Evolutionary conservation across 2,797 vertebrate species (phyloP), one percentile per base, ranked within the genome.

Genomic region (Carduelis carduelis): DNA sequence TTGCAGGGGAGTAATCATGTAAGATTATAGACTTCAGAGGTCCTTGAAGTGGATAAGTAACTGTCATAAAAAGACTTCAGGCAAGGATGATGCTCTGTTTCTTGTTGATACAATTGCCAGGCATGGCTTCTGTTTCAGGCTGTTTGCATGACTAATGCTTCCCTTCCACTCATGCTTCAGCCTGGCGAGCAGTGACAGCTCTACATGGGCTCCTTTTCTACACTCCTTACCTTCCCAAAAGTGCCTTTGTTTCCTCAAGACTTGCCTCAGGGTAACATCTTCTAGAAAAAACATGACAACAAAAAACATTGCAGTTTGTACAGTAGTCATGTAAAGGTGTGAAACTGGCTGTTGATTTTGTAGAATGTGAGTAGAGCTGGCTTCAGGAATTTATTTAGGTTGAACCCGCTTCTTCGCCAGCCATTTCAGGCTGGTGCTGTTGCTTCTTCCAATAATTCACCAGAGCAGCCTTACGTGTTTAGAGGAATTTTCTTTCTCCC

Each of bases 21-120:
- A 80, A 65, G 85, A 90, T 91, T 78, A 78, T 27, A 69, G 55
- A 76, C 90, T 87, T 93, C 85, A 82, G 71, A 91, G 20, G 53
- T 87, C 91, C 91, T 92, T 87, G 85, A 85, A 94, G 59, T 74
- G 8, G 21, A 11, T 92, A 91, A 90, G 53, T 68, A 81, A 78
- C 55, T 88, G 50, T 91, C 85, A 59, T 82, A 79, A 79, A 90
- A 88, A 32, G 61, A 83, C 35, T 91, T 83, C 21, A 78, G 72
- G 61, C 34, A 3, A 74, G 68, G 69, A 78, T 47, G 68, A n/a
- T 64, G 74, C 39, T 91, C 76, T 95, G 30, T 83, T 91, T 95
- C 82, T 95, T 34, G 14, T 90, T 86, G 91, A 60, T 95, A 34
- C 61, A 28, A 1, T 83, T 86, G 69, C 91, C 83, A 86, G 69